A percentile compares a stretch with the other conserved stretches of the same genome.
These are phyloP conservation scores for Thunnus thynnus DNA, from an alignment of 2,113 vertebrate species.

Conservation along the genomic window DNA sequence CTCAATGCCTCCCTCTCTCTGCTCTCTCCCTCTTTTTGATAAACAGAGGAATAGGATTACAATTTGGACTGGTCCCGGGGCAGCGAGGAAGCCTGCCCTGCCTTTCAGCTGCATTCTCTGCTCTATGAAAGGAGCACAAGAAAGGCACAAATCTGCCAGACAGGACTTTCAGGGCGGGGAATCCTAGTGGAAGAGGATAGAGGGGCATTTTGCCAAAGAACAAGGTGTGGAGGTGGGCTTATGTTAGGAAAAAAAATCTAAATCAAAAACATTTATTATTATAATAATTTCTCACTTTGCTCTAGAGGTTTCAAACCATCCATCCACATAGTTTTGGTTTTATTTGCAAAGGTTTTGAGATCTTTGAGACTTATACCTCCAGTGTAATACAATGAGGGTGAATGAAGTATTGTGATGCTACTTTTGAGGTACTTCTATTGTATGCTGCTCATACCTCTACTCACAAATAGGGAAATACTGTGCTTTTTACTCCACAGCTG, in stretches of 20 bases:
- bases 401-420: too few relatives aligned
- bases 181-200: constrained; percentile 48
- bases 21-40: constrained; percentile 85
- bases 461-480: too few relatives aligned
- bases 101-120: constrained; percentile 80
- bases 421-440: too few relatives aligned
- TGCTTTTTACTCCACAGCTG: too few relatives aligned
- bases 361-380: background rate
- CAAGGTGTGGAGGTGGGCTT: constrained; percentile 40
- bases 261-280: constrained; percentile 4
- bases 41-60: constrained; percentile 90
- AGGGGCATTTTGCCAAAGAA: constrained; percentile 48
- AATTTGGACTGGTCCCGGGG: constrained; percentile 86
- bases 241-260: background rate
- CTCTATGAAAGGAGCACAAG: constrained; percentile 74
- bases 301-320: background rate
- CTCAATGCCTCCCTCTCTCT: constrained; percentile 85
- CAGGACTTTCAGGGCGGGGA: constrained; percentile 59
- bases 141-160: constrained; percentile 77
- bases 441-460: too few relatives aligned
- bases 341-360: background rate
- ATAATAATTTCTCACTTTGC: background rate
- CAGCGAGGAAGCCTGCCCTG: constrained; percentile 79
- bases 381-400: background rate
- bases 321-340: background rate